These are phyloP conservation scores for Indicator maculatus DNA, from an alignment of 2,113 vertebrate species.

Conservation along the genomic window DNA sequence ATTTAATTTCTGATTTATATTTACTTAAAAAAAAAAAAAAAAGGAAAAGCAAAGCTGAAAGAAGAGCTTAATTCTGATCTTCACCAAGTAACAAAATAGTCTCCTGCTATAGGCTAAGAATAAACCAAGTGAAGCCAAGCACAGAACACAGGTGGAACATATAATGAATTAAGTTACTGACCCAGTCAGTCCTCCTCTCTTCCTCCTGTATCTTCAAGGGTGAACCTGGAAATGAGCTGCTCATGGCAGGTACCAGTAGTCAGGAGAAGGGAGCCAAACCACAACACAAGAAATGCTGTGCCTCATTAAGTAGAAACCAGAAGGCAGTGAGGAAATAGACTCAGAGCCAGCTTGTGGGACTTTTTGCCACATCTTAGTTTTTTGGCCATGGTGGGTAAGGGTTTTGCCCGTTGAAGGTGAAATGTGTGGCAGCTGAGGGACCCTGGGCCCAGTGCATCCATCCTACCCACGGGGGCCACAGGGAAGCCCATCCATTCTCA, in stretches of 20 bases:
- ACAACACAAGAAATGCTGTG: neutral
- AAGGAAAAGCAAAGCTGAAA: neutral
- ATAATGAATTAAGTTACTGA: fast-evolving
- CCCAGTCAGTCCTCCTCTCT: fast-evolving
- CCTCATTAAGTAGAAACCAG: neutral
- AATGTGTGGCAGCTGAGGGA: fast-evolving
- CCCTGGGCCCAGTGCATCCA: fast-evolving
- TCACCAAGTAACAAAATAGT: neutral
- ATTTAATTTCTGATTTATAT: neutral
- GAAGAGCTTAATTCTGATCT: neutral
- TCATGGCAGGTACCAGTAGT: fast-evolving
- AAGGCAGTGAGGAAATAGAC: fast-evolving
- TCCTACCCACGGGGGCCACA: neutral
- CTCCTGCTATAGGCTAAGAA: neutral
- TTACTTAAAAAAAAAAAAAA: neutral
- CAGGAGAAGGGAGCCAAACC: neutral
- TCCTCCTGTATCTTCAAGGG: fast-evolving
- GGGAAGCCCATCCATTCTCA: too few relatives aligned
- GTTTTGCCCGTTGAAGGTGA: neutral
- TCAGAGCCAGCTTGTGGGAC: fast-evolving
- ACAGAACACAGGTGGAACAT: neutral
- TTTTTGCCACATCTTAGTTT: neutral
- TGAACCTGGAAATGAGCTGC: neutral
- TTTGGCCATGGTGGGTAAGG: too few relatives aligned
- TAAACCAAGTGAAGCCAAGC: neutral